Base-by-base conservation (phyloP, 2,797 vertebrate species). In the Scolopax bukidnonensis region DNA sequence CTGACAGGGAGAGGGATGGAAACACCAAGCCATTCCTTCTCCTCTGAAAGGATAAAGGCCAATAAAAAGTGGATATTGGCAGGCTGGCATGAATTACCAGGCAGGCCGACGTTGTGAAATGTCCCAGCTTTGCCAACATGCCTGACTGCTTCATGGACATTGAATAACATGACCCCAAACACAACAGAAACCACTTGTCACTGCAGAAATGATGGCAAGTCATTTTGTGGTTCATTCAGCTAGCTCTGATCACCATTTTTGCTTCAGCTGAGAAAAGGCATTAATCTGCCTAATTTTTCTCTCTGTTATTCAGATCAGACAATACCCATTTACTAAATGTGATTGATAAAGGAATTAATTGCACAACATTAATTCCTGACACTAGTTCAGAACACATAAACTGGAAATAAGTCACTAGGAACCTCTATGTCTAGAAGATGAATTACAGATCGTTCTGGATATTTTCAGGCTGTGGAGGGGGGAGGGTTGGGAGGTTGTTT, bases 321-420 rank as follows among this genome's bases (percentile, higher is more conserved):
- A 71, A 83, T 68, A n/a, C 85, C 79, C 61, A 78, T 95, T 95
- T 85, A 83, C 48, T 61, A 73, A 91, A 80, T 7, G 8, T 91
- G 95, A 95, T 93, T 94, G 89, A 93, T 85, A 87, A 77, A 92
- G 50, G 4, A 93, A 90, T 79, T 92, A 93, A 93, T 85, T 83
- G 60, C 9, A 19, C 33, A 45, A 15, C 48, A 75, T 83, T 57
- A 28, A 71, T 92, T 94, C 56, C 71, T 92, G 83, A 80, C 53
- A 51, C 24, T 57, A 50, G 53, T 65, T 85, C 60, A 47, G 75
- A 83, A 36, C 53, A 71, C 1, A 7, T 30, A 69, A 80, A 77
- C 41, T 80, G 71, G 51, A 91, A 96, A 91, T 71, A 84, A 93
- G 75, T 91, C 56, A 57, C 48, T 68, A 47, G 38, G 30, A 83